Conservation (phyloP, 2,113 vertebrate species). For the Micromys minutus region DNA sequence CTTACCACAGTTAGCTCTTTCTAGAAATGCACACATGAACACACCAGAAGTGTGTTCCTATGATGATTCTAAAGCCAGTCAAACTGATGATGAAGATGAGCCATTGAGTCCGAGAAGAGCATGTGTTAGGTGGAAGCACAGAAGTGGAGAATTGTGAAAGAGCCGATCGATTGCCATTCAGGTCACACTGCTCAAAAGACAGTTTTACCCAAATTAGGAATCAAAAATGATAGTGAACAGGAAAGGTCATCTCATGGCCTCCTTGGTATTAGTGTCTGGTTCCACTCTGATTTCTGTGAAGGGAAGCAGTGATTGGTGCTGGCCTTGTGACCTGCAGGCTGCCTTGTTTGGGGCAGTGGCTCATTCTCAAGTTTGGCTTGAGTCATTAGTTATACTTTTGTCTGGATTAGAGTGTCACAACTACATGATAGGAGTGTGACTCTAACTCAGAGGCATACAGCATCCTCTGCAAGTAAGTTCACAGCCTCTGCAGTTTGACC, state of each 20-base stretch:
- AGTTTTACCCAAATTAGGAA: background rate
- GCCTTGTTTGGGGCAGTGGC: background rate
- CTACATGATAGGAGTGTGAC: background rate
- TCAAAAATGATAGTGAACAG: slow-evolving; percentile 3
- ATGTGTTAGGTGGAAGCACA: background rate
- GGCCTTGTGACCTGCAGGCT: background rate
- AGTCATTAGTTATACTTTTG: background rate
- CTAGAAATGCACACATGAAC: background rate
- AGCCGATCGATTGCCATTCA: background rate
- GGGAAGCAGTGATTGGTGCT: background rate
- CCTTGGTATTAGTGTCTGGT: slow-evolving; percentile 21
- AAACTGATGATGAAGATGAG: background rate
- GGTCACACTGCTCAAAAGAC: slow-evolving; percentile 11
- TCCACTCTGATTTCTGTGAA: background rate
- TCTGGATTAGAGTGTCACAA: background rate
- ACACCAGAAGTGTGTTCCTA: background rate
- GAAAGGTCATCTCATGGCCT: slow-evolving; percentile 35
- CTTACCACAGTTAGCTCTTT: background rate
- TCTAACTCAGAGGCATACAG: background rate
- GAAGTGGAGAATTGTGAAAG: slow-evolving; percentile 15
- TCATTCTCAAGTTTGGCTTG: slow-evolving; percentile 46
- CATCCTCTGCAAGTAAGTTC: background rate
- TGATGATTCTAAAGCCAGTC: background rate
- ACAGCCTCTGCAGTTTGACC: background rate
- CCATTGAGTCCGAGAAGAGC: background rate